Evolutionary conservation across 2,797 vertebrate genomes (phyloP).

Genomic region (Trematocara caparti): DNA sequence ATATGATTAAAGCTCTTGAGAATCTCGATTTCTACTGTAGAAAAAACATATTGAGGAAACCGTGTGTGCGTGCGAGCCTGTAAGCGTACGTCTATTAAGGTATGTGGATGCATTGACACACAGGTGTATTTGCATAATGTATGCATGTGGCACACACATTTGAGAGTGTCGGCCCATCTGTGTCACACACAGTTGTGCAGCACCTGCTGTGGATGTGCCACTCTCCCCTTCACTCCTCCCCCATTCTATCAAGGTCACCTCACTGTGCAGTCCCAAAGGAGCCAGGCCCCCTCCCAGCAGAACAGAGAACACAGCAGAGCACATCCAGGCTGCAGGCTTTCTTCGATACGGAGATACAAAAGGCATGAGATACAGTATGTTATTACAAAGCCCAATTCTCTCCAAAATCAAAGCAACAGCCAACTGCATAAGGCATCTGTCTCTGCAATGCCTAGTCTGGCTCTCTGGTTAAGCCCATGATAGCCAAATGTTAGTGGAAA

Average conservation of each 20-base stretch:
- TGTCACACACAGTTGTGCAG: constrained; percentile 48
- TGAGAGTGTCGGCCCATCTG: constrained; percentile 48
- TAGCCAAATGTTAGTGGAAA: constrained; percentile 65
- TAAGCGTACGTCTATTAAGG: constrained; percentile 2
- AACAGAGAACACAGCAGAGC: constrained; percentile 5
- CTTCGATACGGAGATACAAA: constrained; percentile 22
- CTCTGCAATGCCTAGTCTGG: constrained; percentile 31
- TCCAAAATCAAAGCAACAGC: constrained; percentile 41
- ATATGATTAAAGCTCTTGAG: background rate
- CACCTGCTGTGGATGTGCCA: constrained; percentile 56
- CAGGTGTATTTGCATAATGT: constrained; percentile 62
- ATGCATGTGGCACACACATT: constrained; percentile 17
- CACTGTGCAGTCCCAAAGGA: constrained; percentile 54
- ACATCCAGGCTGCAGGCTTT: background rate
- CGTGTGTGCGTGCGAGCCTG: background rate
- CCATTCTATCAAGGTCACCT: constrained; percentile 66
- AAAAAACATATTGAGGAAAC: background rate
- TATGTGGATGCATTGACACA: constrained; percentile 15
- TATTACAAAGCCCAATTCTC: constrained; percentile 30
- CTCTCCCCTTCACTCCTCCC: constrained; percentile 38
- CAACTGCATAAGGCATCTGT: constrained; percentile 47
- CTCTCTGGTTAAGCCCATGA: constrained; percentile 45
- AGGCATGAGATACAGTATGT: constrained; percentile 2
- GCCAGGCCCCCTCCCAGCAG: constrained; percentile 9
- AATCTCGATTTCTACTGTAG: background rate